phyloP scores from a whole-genome alignment of 2,888 invertebrate genomes.

The Lottia scabra region DNA sequence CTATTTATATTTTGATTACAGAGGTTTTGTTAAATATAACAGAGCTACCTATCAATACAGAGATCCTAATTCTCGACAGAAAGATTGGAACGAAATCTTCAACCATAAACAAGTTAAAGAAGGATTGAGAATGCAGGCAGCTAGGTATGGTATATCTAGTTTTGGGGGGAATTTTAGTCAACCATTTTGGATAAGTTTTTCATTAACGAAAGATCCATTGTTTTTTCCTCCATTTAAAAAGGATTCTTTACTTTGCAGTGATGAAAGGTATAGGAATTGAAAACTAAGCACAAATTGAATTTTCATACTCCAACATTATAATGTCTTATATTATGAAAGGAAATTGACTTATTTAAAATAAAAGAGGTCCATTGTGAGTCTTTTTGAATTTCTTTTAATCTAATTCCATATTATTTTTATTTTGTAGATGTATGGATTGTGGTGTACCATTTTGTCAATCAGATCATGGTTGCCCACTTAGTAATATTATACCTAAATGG shows the following conservation, averaged over 20 bases:
- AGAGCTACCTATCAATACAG: slow-evolving; percentile 90
- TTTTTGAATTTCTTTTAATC: too few species aligned
- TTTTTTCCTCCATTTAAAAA: too few species aligned
- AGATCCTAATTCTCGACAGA: slow-evolving; percentile 83
- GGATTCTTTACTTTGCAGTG: too few species aligned
- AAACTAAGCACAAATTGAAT: too few species aligned
- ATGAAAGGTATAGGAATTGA: too few species aligned
- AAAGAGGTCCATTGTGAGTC: too few species aligned
- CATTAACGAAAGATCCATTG: too few species aligned
- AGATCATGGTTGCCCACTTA: slow-evolving; percentile 94
- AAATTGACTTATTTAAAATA: too few species aligned
- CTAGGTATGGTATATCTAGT: slow-evolving; percentile 37
- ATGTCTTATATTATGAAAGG: too few species aligned
- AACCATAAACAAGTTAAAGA: slow-evolving; percentile 84
- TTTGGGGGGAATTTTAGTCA: neutral
- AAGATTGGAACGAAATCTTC: slow-evolving; percentile 98
- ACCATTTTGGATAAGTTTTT: neutral
- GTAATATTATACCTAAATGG: slow-evolving; percentile 99
- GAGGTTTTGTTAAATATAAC: slow-evolving; percentile 96
- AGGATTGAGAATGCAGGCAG: slow-evolving; percentile 75
- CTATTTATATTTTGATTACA: slow-evolving; percentile 56
- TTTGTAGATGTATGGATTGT: slow-evolving; percentile 91
- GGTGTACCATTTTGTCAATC: slow-evolving; percentile 99
- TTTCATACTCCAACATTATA: too few species aligned
- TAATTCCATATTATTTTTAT: neutral